Percentiles rank a stretch among this genome's conserved stretches.
phyloP scores from a whole-genome alignment of 2,888 invertebrate species.

The Pogonocherus hispidulus region DNA sequence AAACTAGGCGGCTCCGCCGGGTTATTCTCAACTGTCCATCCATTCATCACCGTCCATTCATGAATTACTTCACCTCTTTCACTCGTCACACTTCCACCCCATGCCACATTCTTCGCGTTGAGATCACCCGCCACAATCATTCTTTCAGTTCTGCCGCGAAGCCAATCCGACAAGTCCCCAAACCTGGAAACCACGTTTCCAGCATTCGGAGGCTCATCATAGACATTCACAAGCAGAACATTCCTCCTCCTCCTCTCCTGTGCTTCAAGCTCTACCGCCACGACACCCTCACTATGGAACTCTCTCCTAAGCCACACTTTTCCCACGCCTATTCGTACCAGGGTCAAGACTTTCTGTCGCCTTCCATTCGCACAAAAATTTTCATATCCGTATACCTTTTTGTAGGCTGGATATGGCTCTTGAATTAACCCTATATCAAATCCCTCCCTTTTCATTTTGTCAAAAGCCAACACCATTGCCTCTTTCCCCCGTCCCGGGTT shows the following conservation, averaged over 20 bases:
- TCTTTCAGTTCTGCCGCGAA: too few species aligned
- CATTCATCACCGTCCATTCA: slow-evolving; percentile 21
- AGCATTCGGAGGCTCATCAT: slow-evolving; percentile 35
- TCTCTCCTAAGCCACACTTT: neutral
- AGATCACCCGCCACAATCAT: too few species aligned
- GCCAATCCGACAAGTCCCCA: slow-evolving; percentile 43
- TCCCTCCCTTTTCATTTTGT: neutral
- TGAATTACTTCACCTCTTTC: slow-evolving; percentile 33
- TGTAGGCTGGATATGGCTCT: neutral
- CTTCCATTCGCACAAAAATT: neutral
- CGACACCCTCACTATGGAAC: neutral
- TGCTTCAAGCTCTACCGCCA: neutral
- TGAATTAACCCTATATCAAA: neutral
- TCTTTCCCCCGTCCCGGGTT: neutral
- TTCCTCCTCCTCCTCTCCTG: neutral
- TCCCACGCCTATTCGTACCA: neutral
- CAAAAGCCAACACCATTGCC: neutral
- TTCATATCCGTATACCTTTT: neutral
- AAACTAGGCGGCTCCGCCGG: slow-evolving; percentile 32
- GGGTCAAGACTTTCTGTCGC: neutral
- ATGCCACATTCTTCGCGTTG: too few species aligned
- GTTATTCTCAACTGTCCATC: slow-evolving; percentile 31
- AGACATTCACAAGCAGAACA: neutral
- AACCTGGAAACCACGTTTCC: neutral
- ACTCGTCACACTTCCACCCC: slow-evolving; percentile 40